Base-by-base conservation (phyloP, 2,888 invertebrate genomes). In the Nephrotoma appendiculata region DNA sequence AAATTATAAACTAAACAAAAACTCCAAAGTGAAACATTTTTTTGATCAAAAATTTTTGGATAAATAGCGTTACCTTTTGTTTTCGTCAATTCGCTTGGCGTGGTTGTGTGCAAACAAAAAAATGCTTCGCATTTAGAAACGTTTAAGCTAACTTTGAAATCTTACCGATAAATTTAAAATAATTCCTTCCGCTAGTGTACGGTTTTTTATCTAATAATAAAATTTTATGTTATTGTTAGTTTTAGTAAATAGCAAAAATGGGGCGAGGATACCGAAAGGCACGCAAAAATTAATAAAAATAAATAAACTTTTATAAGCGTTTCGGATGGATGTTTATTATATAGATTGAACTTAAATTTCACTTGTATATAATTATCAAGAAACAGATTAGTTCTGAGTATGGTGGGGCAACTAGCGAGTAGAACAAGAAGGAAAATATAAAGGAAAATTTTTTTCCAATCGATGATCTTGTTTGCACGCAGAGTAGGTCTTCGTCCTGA, bases 121-220 rank as follows among this genome's bases (percentile, higher is more conserved):
- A 71, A 71, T 71, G 71, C 71, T 71, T 71, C 71, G 71, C 71
- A 71, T 71, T 71, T 71, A 71, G 71, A 71, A 71, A 71, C 7
- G 71, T 31, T 71, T 9, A 71, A 71, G 71, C 71, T 71, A 84
- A 84, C 84, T 84, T 41, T 43, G 43, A 42, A n/a, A 42, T 84
- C 84, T 84, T 84, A 84, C 84, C 84, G 43, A 84, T 42, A 42
- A 42, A 43, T 84, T 84, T 84, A 43, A 84, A 84, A 43, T 84
- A 42, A 84, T 42, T 42, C 84, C 84, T 84, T 84, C 84, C 84
- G 43, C 15, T 43, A 84, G 41, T 41, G 41, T 84, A 42, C 42
- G 84, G 42, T 84, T 84, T n/a, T 84, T 84, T 84, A 84, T 84
- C 84, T 84, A 84, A 84, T 84, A 84, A 84, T 42, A 42, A 84